phyloP scores from a whole-genome alignment of 2,888 invertebrate genomes.

The Aelia acuminata region DNA sequence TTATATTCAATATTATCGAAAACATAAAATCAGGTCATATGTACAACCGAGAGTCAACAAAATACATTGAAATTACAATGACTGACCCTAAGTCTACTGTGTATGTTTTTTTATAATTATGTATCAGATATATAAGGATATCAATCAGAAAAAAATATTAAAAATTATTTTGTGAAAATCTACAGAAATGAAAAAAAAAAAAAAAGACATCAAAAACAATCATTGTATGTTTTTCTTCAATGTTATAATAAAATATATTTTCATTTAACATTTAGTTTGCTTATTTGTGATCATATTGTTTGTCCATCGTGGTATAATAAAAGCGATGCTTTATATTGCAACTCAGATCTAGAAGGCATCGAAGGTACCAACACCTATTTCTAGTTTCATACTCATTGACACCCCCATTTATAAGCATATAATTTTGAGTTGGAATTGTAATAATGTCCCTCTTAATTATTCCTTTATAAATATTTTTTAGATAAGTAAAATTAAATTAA shows the following conservation, averaged over 20 bases:
- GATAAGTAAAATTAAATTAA: too few species aligned
- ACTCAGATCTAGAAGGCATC: conserved; percentile 30
- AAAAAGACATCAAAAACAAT: not conserved
- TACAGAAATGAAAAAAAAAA: not conserved
- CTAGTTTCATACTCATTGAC: too few species aligned
- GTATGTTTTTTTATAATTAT: not conserved
- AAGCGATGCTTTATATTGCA: conserved; percentile 18
- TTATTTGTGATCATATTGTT: not conserved
- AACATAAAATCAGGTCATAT: too few species aligned
- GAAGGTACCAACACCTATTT: too few species aligned
- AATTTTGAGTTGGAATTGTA: too few species aligned
- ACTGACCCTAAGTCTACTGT: not conserved
- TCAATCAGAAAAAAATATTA: not conserved
- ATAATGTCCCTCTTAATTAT: too few species aligned
- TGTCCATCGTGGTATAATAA: not conserved
- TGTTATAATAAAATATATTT: not conserved
- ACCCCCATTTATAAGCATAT: too few species aligned
- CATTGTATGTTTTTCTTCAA: not conserved
- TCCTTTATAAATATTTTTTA: too few species aligned
- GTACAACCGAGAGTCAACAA: too few species aligned
- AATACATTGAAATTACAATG: not conserved
- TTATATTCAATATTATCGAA: not conserved
- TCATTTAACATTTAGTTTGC: not conserved
- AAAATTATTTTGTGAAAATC: not conserved
- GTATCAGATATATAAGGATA: not conserved